Evolutionary conservation across 2,113 vertebrate species (phyloP).

Genomic region (Alexandromys fortis): DNA sequence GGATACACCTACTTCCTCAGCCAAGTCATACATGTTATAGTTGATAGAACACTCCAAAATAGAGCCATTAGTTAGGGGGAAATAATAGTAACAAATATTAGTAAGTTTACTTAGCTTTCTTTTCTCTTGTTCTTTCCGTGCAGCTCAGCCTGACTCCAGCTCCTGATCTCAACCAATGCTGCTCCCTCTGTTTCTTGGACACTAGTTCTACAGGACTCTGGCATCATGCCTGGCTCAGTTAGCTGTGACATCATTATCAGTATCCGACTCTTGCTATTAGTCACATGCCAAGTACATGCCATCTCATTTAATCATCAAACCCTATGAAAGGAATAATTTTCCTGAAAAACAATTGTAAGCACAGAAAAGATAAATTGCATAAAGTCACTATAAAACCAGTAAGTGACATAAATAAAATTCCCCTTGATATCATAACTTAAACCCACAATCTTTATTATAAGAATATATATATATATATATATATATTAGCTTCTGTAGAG

Average conservation of each 20-base stretch:
- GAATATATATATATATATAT: neutral
- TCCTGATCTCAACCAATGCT: neutral
- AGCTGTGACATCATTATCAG: neutral
- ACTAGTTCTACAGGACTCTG: no score
- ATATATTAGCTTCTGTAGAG: neutral
- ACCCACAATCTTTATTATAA: neutral
- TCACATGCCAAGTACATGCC: neutral
- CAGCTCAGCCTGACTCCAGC: neutral
- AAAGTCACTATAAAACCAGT: neutral
- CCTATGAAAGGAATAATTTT: neutral
- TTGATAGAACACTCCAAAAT: neutral
- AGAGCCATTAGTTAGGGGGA: accelerated
- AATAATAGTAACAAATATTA: neutral
- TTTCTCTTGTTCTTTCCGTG: neutral
- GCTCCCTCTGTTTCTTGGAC: neutral
- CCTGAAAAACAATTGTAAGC: neutral
- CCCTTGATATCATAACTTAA: neutral
- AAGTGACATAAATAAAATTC: neutral
- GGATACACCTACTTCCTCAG: neutral
- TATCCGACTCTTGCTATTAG: neutral
- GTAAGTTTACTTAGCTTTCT: neutral
- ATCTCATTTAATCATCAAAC: slow-evolving; percentile 18
- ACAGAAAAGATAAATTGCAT: neutral
- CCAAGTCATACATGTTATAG: neutral
- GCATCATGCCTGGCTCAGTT: neutral